Conservation (phyloP, 2,797 vertebrate species). For the Gastrophryne carolinensis region DNA sequence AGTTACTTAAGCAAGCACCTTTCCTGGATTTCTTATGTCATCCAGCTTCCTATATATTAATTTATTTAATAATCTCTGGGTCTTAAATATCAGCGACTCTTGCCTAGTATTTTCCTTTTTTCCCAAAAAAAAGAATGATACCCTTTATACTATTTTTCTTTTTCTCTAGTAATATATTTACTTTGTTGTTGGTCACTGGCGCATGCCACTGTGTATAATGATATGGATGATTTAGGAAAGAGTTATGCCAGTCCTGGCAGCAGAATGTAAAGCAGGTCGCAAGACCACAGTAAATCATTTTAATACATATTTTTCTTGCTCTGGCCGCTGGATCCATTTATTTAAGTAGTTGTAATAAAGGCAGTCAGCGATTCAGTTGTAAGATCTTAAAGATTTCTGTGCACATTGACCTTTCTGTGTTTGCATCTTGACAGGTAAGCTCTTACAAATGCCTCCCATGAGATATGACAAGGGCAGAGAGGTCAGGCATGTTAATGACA, state of each 20-base stretch:
- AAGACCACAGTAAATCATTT: conserved; percentile 59
- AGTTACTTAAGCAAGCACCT: too few relatives aligned
- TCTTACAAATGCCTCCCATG: conserved; percentile 63
- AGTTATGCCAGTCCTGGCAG: conserved; percentile 32
- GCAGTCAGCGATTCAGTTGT: conserved; percentile 71
- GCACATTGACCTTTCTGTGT: conserved; percentile 72
- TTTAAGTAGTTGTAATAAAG: conserved; percentile 77
- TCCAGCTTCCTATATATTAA: too few relatives aligned
- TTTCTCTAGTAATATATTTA: conserved; percentile 9
- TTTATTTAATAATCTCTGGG: too few relatives aligned
- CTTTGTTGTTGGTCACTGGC: conserved; percentile 25
- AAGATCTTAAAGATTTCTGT: conserved; percentile 70
- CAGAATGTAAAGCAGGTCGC: conserved; percentile 37
- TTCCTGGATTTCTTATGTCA: too few relatives aligned
- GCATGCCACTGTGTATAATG: conserved; percentile 25
- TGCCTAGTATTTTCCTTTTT: neutral
- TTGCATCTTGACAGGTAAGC: conserved; percentile 72
- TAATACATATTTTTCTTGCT: conserved; percentile 63
- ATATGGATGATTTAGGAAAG: conserved; percentile 46
- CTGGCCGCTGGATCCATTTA: conserved; percentile 72
- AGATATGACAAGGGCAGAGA: conserved; percentile 66
- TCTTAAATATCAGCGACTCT: neutral
- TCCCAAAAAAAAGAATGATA: neutral
- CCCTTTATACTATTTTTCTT: neutral
- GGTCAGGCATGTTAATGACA: conserved; percentile 80